Evolutionary conservation across 2,113 vertebrate genomes (phyloP).

Genomic region (Atrichornis clamosus): DNA sequence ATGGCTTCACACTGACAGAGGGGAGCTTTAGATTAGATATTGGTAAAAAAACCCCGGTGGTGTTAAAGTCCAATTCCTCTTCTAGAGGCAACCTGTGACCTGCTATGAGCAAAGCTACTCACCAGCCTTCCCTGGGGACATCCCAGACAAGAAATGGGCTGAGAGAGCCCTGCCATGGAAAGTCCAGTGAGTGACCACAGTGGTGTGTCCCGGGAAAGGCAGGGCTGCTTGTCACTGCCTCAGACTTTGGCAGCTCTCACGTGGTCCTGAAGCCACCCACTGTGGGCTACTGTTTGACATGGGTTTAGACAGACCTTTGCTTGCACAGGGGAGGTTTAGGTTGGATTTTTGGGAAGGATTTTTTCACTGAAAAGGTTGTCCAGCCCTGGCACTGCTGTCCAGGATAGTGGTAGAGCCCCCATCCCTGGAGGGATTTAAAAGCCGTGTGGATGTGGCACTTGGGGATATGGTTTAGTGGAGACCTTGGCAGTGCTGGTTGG

Average conservation of each 20-base stretch:
- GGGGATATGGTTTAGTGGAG: background rate
- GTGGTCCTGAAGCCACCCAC: background rate
- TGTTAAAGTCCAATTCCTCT: background rate
- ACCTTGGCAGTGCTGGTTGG: background rate
- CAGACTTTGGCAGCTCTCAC: background rate
- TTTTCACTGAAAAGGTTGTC: background rate
- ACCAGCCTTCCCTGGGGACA: background rate
- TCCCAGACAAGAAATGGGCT: background rate
- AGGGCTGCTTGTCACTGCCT: background rate
- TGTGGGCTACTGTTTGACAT: rapidly evolving
- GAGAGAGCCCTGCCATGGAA: background rate
- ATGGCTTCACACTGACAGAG: background rate
- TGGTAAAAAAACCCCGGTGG: background rate
- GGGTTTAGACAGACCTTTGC: background rate
- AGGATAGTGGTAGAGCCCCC: background rate
- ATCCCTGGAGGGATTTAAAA: background rate
- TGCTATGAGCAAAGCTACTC: background rate
- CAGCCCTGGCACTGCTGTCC: background rate
- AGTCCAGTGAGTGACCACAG: background rate
- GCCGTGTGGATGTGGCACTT: background rate
- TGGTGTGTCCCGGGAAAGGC: background rate
- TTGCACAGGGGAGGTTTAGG: background rate
- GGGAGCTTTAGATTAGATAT: background rate
- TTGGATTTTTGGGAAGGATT: background rate
- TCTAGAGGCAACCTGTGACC: background rate